Percentiles rank a stretch among this genome's conserved stretches.
Conservation (phyloP, 2,113 vertebrate species). For the Vidua macroura region DNA sequence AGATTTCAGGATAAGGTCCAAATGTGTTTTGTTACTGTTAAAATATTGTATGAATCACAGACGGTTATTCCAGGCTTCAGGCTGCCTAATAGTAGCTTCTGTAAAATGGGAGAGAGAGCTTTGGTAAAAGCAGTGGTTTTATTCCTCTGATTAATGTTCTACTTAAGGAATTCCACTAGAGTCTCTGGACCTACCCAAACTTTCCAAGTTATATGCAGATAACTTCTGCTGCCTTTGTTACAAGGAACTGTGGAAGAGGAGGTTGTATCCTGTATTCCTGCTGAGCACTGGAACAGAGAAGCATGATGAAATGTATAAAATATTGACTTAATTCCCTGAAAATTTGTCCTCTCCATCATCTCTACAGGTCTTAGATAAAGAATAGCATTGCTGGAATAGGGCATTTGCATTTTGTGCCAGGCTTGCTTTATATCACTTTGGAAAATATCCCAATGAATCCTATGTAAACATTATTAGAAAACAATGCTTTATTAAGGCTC, state of each 20-base stretch:
- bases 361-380: neutral
- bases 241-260: neutral
- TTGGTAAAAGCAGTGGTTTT: neutral
- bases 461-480: conserved; percentile 6
- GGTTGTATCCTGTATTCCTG: neutral
- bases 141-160: neutral
- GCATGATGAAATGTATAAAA: neutral
- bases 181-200: neutral
- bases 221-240: neutral
- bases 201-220: neutral
- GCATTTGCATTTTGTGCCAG: conserved; percentile 1
- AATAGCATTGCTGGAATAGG: neutral
- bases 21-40: neutral
- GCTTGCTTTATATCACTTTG: conserved; percentile 1
- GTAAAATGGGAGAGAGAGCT: neutral
- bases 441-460: conserved; percentile 21
- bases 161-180: neutral
- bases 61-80: neutral
- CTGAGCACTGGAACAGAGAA: neutral
- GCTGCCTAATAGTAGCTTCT: neutral
- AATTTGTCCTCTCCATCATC: conserved; percentile 5
- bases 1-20: neutral
- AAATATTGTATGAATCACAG: neutral
- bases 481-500: neutral
- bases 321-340: conserved; percentile 6